Conservation (phyloP, 1,140 invertebrate genomes). For the Orius laevigatus region DNA sequence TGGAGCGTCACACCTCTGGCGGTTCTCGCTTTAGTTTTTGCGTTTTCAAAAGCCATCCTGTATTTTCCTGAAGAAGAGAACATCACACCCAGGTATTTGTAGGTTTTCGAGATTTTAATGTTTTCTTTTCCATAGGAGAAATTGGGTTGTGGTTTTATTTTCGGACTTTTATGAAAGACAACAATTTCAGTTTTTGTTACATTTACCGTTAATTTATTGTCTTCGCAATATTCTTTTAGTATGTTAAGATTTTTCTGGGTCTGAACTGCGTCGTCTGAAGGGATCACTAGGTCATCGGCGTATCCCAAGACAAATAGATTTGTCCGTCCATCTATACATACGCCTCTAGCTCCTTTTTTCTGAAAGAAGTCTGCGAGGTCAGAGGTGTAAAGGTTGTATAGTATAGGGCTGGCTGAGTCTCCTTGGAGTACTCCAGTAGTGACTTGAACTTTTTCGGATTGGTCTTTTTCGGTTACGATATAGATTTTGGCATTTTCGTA, state of each 20-base stretch:
- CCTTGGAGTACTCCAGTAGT: conserved; percentile 17
- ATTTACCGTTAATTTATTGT: conserved; percentile 14
- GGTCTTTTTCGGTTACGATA: conserved; percentile 1
- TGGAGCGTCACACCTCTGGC: neutral
- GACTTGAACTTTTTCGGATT: neutral
- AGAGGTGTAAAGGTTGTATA: conserved; percentile 17
- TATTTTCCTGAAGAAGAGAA: conserved; percentile 7
- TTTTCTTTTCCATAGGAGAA: conserved; percentile 2
- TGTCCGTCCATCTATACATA: conserved; percentile 8
- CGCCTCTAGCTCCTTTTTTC: conserved; percentile 6
- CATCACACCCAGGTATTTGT: conserved; percentile 9
- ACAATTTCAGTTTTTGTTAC: conserved; percentile 18
- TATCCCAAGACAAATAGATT: conserved; percentile 8
- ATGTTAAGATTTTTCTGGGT: conserved; percentile 12
- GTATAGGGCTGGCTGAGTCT: conserved; percentile 11
- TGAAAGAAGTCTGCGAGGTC: conserved; percentile 17
- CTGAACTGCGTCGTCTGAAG: conserved; percentile 3
- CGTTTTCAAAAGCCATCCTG: neutral
- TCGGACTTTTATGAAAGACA: conserved; percentile 13
- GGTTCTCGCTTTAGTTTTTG: neutral
- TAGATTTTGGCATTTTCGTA: conserved; percentile 3
- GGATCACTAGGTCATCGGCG: conserved; percentile 13
- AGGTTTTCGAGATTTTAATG: neutral
- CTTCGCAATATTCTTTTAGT: conserved; percentile 15
- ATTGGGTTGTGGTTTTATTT: neutral